These are phyloP conservation scores for Cybosia mesomella DNA, from an alignment of 2,888 invertebrate genomes.

Conservation along the genomic window DNA sequence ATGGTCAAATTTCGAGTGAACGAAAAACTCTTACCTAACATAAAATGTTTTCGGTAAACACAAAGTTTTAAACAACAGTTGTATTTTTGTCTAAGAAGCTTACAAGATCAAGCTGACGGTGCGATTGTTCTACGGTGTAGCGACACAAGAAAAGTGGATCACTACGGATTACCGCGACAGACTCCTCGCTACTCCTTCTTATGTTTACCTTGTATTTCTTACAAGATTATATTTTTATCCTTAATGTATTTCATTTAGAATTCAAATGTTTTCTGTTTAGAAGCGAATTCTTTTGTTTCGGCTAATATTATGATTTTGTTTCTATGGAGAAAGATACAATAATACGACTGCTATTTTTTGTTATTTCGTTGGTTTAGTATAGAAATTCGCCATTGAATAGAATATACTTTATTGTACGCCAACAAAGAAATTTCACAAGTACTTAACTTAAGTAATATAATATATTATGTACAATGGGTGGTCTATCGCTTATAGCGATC, in stretches of 20 bases:
- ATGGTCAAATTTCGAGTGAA: too few species aligned
- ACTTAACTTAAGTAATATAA: too few species aligned
- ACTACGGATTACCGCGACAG: conserved; percentile 42
- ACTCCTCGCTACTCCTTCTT: conserved; percentile 27
- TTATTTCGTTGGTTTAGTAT: neutral
- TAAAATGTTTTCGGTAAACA: conserved; percentile 23
- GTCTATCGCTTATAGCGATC: too few species aligned
- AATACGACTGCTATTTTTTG: neutral
- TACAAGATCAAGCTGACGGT: conserved; percentile 31
- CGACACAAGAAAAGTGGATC: conserved; percentile 47
- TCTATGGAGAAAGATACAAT: neutral
- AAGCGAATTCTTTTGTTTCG: neutral
- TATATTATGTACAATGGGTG: too few species aligned
- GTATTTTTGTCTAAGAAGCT: conserved; percentile 47
- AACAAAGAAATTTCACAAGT: too few species aligned
- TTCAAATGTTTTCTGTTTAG: conserved; percentile 14
- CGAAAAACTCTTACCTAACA: neutral
- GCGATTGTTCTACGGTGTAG: conserved; percentile 27
- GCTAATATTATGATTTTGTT: neutral
- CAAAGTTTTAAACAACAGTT: conserved; percentile 38
- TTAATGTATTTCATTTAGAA: conserved; percentile 20
- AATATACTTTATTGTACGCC: too few species aligned
- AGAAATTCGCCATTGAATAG: neutral
- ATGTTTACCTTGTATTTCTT: conserved; percentile 25
- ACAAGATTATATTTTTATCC: conserved; percentile 26